phyloP scores from a whole-genome alignment of 1,140 invertebrate genomes.

The Caerostris extrusa region DNA sequence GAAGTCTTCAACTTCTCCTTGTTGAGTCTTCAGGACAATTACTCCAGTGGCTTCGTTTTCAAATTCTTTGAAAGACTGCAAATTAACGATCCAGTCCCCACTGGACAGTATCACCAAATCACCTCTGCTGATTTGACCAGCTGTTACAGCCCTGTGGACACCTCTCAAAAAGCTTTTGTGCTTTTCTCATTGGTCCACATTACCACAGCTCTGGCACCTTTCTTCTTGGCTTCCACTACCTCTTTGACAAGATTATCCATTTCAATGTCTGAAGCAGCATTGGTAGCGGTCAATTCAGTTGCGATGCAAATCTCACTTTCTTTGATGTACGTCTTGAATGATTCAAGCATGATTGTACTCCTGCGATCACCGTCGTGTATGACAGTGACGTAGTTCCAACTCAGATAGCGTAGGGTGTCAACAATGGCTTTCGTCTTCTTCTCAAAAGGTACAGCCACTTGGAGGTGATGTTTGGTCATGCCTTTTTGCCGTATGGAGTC shows the following conservation, averaged over 20 bases:
- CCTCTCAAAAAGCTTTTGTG: conserved; percentile 79
- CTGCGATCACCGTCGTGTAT: conserved; percentile 80
- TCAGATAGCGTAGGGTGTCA: conserved; percentile 80
- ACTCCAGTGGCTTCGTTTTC: conserved; percentile 70
- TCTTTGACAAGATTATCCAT: conserved; percentile 46
- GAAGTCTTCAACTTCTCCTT: conserved; percentile 79
- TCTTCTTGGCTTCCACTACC: conserved; percentile 67
- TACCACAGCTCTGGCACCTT: conserved; percentile 76
- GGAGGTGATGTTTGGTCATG: conserved; percentile 45
- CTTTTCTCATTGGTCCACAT: conserved; percentile 77
- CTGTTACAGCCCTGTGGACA: conserved; percentile 78
- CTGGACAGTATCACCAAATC: conserved; percentile 78
- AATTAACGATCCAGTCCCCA: conserved; percentile 77
- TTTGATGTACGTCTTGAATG: conserved; percentile 80
- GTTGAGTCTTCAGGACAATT: conserved; percentile 64
- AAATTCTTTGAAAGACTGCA: conserved; percentile 62
- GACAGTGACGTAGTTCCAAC: conserved; percentile 67
- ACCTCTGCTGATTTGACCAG: conserved; percentile 73
- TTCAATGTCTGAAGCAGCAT: neutral
- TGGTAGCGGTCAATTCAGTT: conserved; percentile 15
- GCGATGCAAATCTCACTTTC: conserved; percentile 79
- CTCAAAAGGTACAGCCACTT: conserved; percentile 77
- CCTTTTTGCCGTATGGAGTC: conserved; percentile 72
- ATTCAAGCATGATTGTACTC: conserved; percentile 79
- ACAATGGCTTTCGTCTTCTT: conserved; percentile 79